phyloP scores from a whole-genome alignment of 1,140 invertebrate genomes.

The Drosophila truncata region DNA sequence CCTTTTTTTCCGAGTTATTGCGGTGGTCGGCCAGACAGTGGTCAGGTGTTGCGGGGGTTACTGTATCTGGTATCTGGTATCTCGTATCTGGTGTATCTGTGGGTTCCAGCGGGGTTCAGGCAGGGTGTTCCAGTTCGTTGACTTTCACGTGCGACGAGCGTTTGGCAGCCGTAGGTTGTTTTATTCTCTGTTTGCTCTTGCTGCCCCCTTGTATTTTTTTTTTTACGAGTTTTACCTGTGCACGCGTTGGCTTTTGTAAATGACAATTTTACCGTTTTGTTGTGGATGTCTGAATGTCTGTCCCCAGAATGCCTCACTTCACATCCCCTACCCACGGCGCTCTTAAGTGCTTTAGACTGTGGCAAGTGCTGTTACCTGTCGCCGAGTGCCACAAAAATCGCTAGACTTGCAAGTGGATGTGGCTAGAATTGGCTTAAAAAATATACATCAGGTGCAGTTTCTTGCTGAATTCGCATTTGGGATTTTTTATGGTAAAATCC shows the following conservation, averaged over 20 bases:
- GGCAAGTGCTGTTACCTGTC: constrained; percentile 22
- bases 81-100: constrained; percentile 12
- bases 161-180: constrained; percentile 48
- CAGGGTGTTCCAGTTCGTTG: constrained; percentile 76
- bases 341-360: constrained; percentile 61
- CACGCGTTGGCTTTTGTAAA: constrained; percentile 71
- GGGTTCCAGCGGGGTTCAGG: constrained; percentile 8
- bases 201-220: constrained; percentile 15
- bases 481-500: too few relatives aligned
- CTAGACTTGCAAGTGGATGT: constrained; percentile 1
- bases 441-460: too few relatives aligned
- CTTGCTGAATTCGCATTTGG: too few relatives aligned
- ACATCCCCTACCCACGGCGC: background rate
- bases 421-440: background rate
- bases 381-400: constrained; percentile 14
- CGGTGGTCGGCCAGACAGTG: constrained; percentile 42
- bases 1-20: constrained; percentile 49
- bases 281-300: constrained; percentile 43
- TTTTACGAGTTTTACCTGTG: constrained; percentile 43
- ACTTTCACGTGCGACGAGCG: constrained; percentile 71
- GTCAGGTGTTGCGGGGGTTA: constrained; percentile 30
- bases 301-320: constrained; percentile 28
- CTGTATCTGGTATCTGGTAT: constrained; percentile 1
- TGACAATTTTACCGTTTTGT: constrained; percentile 81
- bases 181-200: constrained; percentile 33